Base-by-base conservation (phyloP, 2,113 vertebrate species). In the Cricetomys ansorgei region DNA sequence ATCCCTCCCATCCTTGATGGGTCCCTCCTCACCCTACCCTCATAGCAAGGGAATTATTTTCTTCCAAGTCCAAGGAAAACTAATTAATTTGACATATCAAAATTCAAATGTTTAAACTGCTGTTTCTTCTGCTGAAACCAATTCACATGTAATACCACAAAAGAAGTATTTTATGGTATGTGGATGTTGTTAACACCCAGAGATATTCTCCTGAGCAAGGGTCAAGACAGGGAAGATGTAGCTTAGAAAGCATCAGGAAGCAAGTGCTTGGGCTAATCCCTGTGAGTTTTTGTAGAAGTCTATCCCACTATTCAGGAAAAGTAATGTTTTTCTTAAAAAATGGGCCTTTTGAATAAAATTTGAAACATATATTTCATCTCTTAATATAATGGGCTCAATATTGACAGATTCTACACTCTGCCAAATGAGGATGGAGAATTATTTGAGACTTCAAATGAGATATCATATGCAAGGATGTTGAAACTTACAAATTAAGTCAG, bases 11-110 rank as follows among this genome's bases (percentile, higher is more conserved):
- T 43, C 11, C 43, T 72, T 88, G 45, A 62, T 76, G n/a, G 23
- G 85, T 53, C 10, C 29, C 3, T 64, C 0, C 15, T 29, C 69
- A 23, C 6, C 17, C 19, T 4, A 91, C 23, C 9, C 2, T 27
- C 17, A 13, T 55, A 16, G 17, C 16, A 64, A 89, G 91, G n/a
- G 19, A 76, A 59, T 70, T 85, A 81, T n/a, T 62, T 2, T 1
- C 37, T 94, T 89, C 62, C 45, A 89, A 86, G 45, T 89, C 62
- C 45, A 89, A 86, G 45, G 43, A 86, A 95, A 94, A 88, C 53
- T 59, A 94, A 96, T 69, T 73, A 88, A 11, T 95, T 83, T 76
- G 55, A 77, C 21, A 64, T 69, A 72, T 65, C n/a, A 94, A 64
- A 88, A 23, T 8, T 50, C 80, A 88, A 94, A 77, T 75, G 5